Evolutionary conservation across 2,797 vertebrate genomes (phyloP).

Genomic region (Chromis chromis): DNA sequence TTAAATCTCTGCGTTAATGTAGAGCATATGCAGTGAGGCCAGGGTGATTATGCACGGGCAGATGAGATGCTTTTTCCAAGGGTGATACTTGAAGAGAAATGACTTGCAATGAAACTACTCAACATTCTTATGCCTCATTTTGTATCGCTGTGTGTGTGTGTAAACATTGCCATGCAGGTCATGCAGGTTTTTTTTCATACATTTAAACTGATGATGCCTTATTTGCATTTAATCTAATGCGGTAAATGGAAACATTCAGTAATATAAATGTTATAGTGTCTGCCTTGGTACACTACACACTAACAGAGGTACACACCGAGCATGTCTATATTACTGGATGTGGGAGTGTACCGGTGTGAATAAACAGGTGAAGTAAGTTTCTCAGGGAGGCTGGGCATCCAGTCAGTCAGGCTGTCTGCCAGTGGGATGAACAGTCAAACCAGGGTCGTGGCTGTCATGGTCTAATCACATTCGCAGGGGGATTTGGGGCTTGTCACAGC

Average conservation of each 20-base stretch:
- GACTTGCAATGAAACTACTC: constrained; percentile 33
- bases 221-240: constrained; percentile 25
- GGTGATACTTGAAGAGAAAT: constrained; percentile 31
- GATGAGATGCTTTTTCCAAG: constrained; percentile 52
- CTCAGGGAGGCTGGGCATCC: constrained; percentile 1
- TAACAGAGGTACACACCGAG: background rate
- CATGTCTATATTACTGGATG: background rate
- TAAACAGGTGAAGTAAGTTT: constrained; percentile 36
- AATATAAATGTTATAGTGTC: background rate
- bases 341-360: constrained; percentile 14
- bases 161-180: constrained; percentile 30
- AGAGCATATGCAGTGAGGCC: constrained; percentile 61
- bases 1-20: constrained; percentile 69
- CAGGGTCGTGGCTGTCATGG: constrained; percentile 49
- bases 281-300: background rate
- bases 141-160: constrained; percentile 1
- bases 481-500: constrained; percentile 48
- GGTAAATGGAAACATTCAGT: background rate
- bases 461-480: constrained; percentile 45
- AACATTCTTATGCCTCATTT: constrained; percentile 17
- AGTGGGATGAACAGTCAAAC: constrained; percentile 48
- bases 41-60: constrained; percentile 62
- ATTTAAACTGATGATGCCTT: constrained; percentile 17
- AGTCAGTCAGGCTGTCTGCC: constrained; percentile 42
- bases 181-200: constrained; percentile 1